Evolutionary conservation across 2,888 invertebrate species (phyloP).

Genomic region (Napeogenes inachia): DNA sequence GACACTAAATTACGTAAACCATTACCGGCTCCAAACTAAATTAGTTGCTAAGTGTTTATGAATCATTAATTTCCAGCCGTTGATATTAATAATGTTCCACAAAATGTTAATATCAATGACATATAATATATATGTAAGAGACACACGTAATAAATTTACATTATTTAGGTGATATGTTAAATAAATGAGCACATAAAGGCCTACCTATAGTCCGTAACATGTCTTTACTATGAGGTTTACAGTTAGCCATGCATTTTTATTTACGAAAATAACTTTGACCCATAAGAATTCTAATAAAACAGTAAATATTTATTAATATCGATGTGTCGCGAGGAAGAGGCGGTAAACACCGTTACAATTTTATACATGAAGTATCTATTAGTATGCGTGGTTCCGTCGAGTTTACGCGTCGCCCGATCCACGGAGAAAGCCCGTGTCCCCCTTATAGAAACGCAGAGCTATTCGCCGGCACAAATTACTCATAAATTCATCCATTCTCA

Average conservation of each 20-base stretch:
- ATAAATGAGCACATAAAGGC: conserved; percentile 41
- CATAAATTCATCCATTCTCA: conserved; percentile 57
- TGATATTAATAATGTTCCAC: conserved; percentile 19
- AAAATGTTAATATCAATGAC: conserved; percentile 1
- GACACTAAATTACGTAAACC: conserved; percentile 69
- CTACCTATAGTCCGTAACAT: conserved; percentile 31
- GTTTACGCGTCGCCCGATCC: conserved; percentile 52
- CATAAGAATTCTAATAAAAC: conserved; percentile 63
- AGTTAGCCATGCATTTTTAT: conserved; percentile 53
- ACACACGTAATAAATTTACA: not conserved
- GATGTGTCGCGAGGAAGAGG: conserved; percentile 50
- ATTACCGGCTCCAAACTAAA: conserved; percentile 59
- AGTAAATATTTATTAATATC: conserved; percentile 65
- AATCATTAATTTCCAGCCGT: conserved; percentile 51
- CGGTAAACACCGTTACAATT: conserved; percentile 69
- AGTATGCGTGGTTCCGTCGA: conserved; percentile 66
- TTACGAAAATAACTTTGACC: conserved; percentile 50
- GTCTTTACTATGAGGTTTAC: conserved; percentile 15
- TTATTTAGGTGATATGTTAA: conserved; percentile 38
- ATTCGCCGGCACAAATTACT: conserved; percentile 55
- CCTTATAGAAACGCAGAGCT: conserved; percentile 54
- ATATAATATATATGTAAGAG: not conserved
- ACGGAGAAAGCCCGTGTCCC: conserved; percentile 66
- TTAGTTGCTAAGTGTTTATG: conserved; percentile 64
- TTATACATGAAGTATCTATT: conserved; percentile 64